Percentiles rank a stretch among this genome's conserved stretches.
Evolutionary conservation across 2,888 invertebrate species (phyloP).

Genomic region (Sphaeridia pumilis): DNA sequence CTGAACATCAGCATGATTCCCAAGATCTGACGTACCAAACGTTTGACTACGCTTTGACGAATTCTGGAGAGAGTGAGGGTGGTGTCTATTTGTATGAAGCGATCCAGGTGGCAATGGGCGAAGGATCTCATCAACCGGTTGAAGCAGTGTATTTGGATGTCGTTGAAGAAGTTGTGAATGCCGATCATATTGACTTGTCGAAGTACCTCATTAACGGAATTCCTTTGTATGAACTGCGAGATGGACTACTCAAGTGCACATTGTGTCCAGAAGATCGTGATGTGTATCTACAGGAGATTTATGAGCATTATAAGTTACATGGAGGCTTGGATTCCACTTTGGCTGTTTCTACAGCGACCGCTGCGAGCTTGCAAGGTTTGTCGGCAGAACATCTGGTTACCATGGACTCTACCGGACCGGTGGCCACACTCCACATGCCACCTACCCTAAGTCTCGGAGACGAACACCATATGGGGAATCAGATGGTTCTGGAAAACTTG

Average conservation of each 20-base stretch:
- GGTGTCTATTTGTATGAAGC: neutral
- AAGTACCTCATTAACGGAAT: neutral
- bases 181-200: neutral
- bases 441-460: neutral
- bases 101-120: neutral
- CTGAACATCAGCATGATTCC: neutral
- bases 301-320: neutral
- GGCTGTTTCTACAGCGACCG: neutral
- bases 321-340: neutral
- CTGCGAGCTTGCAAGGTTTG: neutral
- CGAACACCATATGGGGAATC: neutral
- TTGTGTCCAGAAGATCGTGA: neutral
- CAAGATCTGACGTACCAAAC: neutral
- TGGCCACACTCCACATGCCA: neutral
- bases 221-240: neutral
- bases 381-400: neutral
- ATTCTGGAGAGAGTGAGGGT: neutral
- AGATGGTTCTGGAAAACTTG: neutral
- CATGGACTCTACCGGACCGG: neutral
- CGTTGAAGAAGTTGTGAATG: neutral
- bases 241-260: neutral
- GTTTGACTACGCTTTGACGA: neutral
- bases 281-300: neutral
- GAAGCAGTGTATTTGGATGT: neutral
- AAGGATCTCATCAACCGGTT: neutral